A percentile compares a stretch with the other conserved stretches of the same genome.
phyloP scores from a whole-genome alignment of 1,140 invertebrate genomes.

The Carposina sasakii region DNA sequence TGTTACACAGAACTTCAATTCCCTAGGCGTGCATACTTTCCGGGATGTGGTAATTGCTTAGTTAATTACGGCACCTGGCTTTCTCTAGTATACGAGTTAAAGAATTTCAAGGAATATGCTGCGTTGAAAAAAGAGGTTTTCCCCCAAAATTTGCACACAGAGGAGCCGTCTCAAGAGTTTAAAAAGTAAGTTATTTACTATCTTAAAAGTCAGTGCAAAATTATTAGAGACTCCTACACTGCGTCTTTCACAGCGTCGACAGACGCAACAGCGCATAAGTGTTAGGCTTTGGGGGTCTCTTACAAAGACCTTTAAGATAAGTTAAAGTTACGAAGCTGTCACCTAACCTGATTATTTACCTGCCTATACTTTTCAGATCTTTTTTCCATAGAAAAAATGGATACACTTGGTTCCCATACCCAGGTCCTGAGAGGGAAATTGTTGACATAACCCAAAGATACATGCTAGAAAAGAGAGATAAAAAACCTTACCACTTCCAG shows the following conservation, averaged over 20 bases:
- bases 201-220: too few species aligned
- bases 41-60: constrained; percentile 72
- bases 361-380: constrained; percentile 71
- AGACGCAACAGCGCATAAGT: too few species aligned
- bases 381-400: constrained; percentile 76
- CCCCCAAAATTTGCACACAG: too few species aligned
- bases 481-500: constrained; percentile 78
- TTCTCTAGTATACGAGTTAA: constrained; percentile 56
- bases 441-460: constrained; percentile 82
- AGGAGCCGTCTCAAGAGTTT: constrained; percentile 16
- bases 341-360: too few species aligned
- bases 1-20: constrained; percentile 74
- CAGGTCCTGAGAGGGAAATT: constrained; percentile 86
- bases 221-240: too few species aligned
- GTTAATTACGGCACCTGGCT: constrained; percentile 77
- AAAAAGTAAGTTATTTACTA: constrained; percentile 23
- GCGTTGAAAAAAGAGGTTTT: constrained; percentile 70
- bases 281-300: too few species aligned
- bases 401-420: constrained; percentile 83
- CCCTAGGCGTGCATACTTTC: constrained; percentile 37
- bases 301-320: too few species aligned
- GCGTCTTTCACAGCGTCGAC: too few species aligned
- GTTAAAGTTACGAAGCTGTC: too few species aligned
- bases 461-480: constrained; percentile 79
- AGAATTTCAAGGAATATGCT: constrained; percentile 75